phyloP scores from a whole-genome alignment of 2,797 vertebrate genomes.

The Capromys pilorides region DNA sequence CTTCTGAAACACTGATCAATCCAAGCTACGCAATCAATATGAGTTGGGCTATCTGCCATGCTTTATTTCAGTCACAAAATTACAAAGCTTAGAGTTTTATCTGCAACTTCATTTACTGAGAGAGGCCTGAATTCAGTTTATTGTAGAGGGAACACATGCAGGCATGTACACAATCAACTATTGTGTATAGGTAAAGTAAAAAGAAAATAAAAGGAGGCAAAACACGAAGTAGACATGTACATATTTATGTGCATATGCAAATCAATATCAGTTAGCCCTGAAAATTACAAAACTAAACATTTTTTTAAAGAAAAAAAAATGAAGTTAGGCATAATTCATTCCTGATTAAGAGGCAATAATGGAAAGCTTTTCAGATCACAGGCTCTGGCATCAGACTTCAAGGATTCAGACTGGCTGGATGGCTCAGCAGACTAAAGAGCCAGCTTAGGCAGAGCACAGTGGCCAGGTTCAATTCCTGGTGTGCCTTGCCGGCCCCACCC shows the following conservation, averaged over 20 bases:
- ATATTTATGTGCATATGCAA: neutral
- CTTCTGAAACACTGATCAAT: neutral
- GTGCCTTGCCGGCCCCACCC: too few relatives aligned
- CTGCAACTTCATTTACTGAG: neutral
- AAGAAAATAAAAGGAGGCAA: neutral
- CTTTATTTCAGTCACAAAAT: slow-evolving; percentile 23
- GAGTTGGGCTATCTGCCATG: neutral
- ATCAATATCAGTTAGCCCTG: neutral
- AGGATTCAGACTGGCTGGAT: neutral
- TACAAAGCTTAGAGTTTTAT: slow-evolving; percentile 4
- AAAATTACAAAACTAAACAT: slow-evolving; percentile 28
- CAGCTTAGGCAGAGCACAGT: too few relatives aligned
- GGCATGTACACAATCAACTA: neutral
- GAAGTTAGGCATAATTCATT: neutral
- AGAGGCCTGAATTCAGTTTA: neutral
- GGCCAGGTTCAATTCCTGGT: too few relatives aligned
- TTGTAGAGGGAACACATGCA: neutral
- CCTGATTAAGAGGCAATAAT: neutral
- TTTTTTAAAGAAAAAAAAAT: neutral
- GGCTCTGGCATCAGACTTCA: neutral
- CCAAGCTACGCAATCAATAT: neutral
- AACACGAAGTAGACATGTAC: neutral
- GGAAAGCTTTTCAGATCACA: neutral
- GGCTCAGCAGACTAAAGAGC: too few relatives aligned
- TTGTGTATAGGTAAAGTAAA: neutral